Base-by-base conservation (phyloP, 2,888 invertebrate genomes). In the Gari tellinella region DNA sequence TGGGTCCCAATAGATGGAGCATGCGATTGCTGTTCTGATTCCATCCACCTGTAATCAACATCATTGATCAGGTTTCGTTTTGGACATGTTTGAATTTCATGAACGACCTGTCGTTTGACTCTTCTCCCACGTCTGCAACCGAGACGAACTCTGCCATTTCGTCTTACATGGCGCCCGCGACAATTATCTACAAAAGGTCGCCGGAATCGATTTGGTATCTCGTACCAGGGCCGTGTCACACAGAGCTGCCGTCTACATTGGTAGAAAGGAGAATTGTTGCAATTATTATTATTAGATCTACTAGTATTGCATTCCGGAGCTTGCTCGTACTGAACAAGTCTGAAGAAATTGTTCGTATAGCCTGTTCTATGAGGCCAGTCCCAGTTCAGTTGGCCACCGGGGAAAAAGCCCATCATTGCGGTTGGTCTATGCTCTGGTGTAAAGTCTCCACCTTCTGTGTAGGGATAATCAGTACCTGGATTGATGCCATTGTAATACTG, bases 241-340 rank as follows among this genome's bases (percentile, higher is more conserved):
- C 82, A 82, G 15, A 62, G 43, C 2, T 37, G 60, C 10, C 26
- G 45, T 26, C 75, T 63, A 45, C 80, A 82, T 10, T 48, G 58
- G 14, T 80, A 49, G 48, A 68, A 78, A 0, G 52, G 64, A 1
- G 82, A 80, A 3, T 57, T 40, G 3, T 66, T 70, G 43, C 77
- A 75, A 8, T 17, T 10, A 0, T 60, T 55, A n/a, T n/a, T n/a
- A n/a, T n/a, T n/a, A n/a, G n/a, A n/a, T n/a, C n/a, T n/a, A n/a
- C n/a, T n/a, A 10, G 31, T 10, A 4, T 4, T 4, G 45, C 82
- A 82, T n/a, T 26, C n/a, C 0, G 82, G 80, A 25, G 64, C 45
- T 1, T 55, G 52, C 21, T 66, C 73, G 43, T 82, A 82, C 26
- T 49, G 60, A 2, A 78, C 64, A 5, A 70, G 23, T 0, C 48